Evolutionary conservation across 2,888 invertebrate species (phyloP).

Genomic region (Therioaphis trifolii): DNA sequence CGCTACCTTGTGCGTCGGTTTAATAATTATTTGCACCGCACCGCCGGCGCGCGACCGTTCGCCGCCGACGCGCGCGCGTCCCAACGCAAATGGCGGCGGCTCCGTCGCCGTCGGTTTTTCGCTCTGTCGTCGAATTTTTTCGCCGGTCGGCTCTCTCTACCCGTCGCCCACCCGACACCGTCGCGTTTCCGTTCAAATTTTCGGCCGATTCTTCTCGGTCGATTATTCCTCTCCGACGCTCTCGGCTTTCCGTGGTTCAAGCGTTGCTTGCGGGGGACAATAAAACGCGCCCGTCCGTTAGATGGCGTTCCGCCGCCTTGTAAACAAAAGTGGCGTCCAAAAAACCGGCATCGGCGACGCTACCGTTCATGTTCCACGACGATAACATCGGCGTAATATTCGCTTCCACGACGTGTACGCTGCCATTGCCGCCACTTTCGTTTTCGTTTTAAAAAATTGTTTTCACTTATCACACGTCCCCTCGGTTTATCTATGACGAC

Average conservation of each 20-base stretch:
- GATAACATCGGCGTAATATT: neutral
- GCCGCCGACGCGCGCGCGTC: neutral
- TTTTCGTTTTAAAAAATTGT: too few relatives aligned
- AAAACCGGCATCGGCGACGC: neutral
- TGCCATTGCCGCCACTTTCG: neutral
- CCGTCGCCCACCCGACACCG: neutral
- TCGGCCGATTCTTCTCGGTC: neutral
- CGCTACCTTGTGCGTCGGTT: too few relatives aligned
- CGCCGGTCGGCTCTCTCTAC: neutral
- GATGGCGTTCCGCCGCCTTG: constrained; percentile 20
- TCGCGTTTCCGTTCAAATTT: neutral
- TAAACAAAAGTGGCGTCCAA: constrained; percentile 49
- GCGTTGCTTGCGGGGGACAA: neutral
- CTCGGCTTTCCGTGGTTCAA: neutral
- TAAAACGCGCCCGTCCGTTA: constrained; percentile 6
- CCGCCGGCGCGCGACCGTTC: neutral
- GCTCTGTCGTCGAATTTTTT: neutral
- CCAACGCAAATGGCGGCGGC: neutral
- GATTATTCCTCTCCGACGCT: neutral
- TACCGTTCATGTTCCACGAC: constrained; percentile 17
- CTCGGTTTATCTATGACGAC: too few relatives aligned
- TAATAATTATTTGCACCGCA: too few relatives aligned
- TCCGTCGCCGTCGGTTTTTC: neutral
- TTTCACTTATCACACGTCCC: too few relatives aligned
- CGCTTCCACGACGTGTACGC: constrained; percentile 18